phyloP scores from a whole-genome alignment of 2,797 vertebrate genomes.

The Scleropages formosus region DNA sequence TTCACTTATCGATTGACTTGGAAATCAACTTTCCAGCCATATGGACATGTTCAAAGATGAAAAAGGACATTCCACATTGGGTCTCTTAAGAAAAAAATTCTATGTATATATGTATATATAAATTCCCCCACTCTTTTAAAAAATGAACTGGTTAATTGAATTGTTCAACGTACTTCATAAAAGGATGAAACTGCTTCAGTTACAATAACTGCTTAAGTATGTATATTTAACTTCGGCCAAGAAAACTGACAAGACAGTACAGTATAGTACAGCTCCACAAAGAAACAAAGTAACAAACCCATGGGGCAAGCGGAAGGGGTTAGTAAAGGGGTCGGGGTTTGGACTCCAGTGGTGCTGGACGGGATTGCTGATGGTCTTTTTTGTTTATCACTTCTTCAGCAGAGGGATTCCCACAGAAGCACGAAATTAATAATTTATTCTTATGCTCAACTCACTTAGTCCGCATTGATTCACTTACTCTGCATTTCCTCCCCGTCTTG shows the following conservation, averaged over 20 bases:
- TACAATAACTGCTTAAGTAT: too few relatives aligned
- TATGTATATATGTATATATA: too few relatives aligned
- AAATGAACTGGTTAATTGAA: background rate
- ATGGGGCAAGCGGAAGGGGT: slow-evolving; percentile 36
- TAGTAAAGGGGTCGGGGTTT: too few relatives aligned
- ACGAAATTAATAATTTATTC: slow-evolving; percentile 65
- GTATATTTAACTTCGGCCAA: too few relatives aligned
- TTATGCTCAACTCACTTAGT: slow-evolving; percentile 52
- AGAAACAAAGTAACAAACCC: slow-evolving; percentile 35
- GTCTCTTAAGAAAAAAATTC: too few relatives aligned
- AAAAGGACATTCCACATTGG: too few relatives aligned
- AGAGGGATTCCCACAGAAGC: slow-evolving; percentile 53
- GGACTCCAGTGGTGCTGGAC: slow-evolving; percentile 36
- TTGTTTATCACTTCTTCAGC: slow-evolving; percentile 46
- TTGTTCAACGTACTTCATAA: background rate
- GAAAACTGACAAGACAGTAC: background rate
- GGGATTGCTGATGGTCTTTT: slow-evolving; percentile 47
- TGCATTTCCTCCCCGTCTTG: slow-evolving; percentile 54
- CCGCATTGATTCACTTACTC: slow-evolving; percentile 56
- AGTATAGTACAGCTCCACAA: background rate
- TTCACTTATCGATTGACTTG: too few relatives aligned
- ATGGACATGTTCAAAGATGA: too few relatives aligned
- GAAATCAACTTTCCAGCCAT: too few relatives aligned
- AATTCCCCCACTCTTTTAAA: too few relatives aligned
- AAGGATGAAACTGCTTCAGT: too few relatives aligned